Base-by-base conservation (phyloP, 2,113 vertebrate genomes). In the Lepisosteus osseus region DNA sequence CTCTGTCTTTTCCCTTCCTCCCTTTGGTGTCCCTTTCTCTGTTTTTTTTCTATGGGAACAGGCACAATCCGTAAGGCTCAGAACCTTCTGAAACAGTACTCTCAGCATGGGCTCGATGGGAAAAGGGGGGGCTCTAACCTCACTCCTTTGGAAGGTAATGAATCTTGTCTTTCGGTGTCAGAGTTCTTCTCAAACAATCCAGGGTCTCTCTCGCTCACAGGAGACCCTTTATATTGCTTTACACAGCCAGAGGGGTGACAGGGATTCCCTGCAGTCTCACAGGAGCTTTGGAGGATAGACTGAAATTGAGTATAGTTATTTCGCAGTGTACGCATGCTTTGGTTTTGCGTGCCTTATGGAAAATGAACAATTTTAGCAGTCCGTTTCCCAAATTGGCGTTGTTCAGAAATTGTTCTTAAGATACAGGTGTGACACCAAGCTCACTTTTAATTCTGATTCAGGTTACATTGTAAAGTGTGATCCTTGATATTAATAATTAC, bases 41-140 rank as follows among this genome's bases (percentile, higher is more conserved):
- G 82, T 90, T 84, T 89, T 80, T 92, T 81, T 90, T 90, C 87
- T 77, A 64, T 95, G 97, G 94, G 93, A 86, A 93, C 94, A 99
- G 97, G 97, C 93, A 99, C 97, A 90, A 97, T 99, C 93, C 97
- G 97, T 89, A 99, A 99, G 92, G 97, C 97, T 93, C 97, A 98
- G 95, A 98, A 98, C 89, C 97, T 99, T 93, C 96, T 99, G 92
- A 99, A 99, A 96, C 97, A 98, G 86, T 99, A 99, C 93, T 99
- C 97, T 90, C 96, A 99, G 95, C 96, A 99, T 94, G 96, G 96
- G 94, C 95, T 98, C 94, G 97, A 99, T 94, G 97, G 97, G 93
- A 99, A 97, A 96, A 99, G 97, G 93, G 96, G 95, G 93, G 95
- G 94, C 87, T 96, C 96, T 95, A 97, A 96, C 95, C 95, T 99